These are phyloP conservation scores for Babyrousa celebensis DNA, from an alignment of 2,797 vertebrate species.

Conservation along the genomic window DNA sequence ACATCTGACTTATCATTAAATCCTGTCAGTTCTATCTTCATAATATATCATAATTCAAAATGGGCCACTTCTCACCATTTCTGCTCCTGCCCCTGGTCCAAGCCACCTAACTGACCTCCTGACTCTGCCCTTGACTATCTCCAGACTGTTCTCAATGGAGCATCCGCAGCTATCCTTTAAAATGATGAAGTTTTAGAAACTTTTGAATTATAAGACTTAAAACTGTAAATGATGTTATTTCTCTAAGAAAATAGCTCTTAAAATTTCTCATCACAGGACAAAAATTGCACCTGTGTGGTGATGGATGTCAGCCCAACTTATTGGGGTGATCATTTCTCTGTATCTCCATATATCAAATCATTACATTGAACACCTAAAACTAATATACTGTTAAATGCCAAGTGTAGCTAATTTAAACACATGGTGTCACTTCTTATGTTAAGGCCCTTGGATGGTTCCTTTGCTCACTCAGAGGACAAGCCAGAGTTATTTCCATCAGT, in stretches of 20 bases:
- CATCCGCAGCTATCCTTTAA: not conserved
- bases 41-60: not conserved
- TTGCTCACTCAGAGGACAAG: not conserved
- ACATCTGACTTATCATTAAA: not conserved
- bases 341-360: not conserved
- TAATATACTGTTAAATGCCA: not conserved
- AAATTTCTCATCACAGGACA: not conserved
- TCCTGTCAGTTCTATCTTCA: not conserved
- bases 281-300: not conserved
- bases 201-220: not conserved
- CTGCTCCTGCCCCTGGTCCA: not conserved
- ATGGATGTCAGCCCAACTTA: not conserved
- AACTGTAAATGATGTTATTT: not conserved
- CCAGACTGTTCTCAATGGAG: not conserved
- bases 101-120: not conserved
- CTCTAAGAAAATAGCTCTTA: not conserved
- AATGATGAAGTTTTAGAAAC: not conserved
- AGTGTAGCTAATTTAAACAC: not conserved
- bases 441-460: not conserved
- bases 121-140: not conserved
- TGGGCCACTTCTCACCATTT: not conserved
- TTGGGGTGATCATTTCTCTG: not conserved
- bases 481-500: not conserved
- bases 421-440: not conserved
- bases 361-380: not conserved